These are phyloP conservation scores for Aphodius granarius DNA, from an alignment of 2,888 invertebrate species.

Conservation along the genomic window DNA sequence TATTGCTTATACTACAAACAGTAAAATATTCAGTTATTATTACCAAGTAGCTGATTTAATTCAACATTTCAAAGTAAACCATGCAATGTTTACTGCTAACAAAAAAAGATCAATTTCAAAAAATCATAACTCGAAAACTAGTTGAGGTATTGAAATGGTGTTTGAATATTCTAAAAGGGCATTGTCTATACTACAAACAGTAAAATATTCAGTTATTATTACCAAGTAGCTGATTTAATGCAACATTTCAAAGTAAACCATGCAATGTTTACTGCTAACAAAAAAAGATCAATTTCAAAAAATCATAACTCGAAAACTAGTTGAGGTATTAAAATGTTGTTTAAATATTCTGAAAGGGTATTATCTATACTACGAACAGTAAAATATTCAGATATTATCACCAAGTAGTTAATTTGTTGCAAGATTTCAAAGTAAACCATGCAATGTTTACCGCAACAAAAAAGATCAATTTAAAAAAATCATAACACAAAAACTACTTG, in stretches of 20 bases:
- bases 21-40: background rate
- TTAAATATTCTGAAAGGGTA: background rate
- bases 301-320: background rate
- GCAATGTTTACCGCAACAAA: background rate
- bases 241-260: background rate
- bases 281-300: background rate
- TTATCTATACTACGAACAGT: background rate
- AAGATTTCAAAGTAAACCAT: background rate
- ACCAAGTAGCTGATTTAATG: background rate
- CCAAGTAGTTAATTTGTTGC: background rate
- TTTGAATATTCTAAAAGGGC: background rate
- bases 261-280: too few relatives aligned
- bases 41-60: background rate
- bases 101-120: slow-evolving; percentile 10
- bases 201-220: background rate
- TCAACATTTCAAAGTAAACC: background rate
- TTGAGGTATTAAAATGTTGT: background rate
- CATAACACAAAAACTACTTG: background rate
- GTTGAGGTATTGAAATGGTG: background rate
- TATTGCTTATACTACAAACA: background rate
- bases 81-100: slow-evolving; percentile 56
- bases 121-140: background rate
- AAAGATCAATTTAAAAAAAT: background rate
- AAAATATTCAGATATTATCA: background rate
- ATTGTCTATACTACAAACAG: background rate